Evolutionary conservation across 2,113 vertebrate species (phyloP).

Genomic region (Herpailurus yagouaroundi): DNA sequence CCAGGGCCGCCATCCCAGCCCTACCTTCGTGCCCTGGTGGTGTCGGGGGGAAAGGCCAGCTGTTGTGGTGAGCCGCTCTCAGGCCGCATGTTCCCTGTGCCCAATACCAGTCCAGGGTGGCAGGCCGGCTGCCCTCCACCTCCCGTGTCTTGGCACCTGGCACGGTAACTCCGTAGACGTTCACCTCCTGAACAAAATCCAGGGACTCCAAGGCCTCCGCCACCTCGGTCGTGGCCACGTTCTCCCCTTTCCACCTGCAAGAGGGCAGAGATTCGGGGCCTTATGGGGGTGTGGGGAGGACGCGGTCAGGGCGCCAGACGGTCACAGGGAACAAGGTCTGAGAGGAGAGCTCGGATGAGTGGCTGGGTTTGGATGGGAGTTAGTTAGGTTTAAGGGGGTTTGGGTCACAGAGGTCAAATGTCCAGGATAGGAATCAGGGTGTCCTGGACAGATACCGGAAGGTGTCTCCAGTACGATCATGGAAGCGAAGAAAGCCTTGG

Average conservation of each 20-base stretch:
- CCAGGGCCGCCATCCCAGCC: conserved; percentile 91
- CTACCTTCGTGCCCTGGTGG: conserved; percentile 90
- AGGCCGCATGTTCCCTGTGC: neutral
- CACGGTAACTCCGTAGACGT: conserved; percentile 90
- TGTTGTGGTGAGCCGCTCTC: rapidly evolving
- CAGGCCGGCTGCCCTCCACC: neutral
- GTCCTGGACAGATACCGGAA: conserved; percentile 86
- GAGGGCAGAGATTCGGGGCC: neutral
- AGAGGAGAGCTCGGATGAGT: neutral
- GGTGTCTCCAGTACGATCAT: conserved; percentile 92
- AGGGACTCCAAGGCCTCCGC: conserved; percentile 87
- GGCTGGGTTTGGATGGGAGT: neutral
- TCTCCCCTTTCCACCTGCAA: conserved; percentile 95
- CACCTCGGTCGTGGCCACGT: conserved; percentile 94
- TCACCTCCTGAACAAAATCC: conserved; percentile 91
- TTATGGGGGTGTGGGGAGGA: neutral
- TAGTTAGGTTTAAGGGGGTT: neutral
- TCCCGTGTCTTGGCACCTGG: conserved; percentile 86
- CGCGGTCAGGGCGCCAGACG: neutral
- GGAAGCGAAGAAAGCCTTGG: conserved; percentile 89
- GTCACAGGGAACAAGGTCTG: too few relatives aligned
- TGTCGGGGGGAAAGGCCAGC: neutral
- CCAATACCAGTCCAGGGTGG: neutral
- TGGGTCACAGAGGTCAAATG: neutral
- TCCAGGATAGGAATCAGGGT: rapidly evolving